Evolutionary conservation across 2,888 invertebrate species (phyloP), one percentile per base, ranked within the genome.

Genomic region (Pachymerium ferrugineum): DNA sequence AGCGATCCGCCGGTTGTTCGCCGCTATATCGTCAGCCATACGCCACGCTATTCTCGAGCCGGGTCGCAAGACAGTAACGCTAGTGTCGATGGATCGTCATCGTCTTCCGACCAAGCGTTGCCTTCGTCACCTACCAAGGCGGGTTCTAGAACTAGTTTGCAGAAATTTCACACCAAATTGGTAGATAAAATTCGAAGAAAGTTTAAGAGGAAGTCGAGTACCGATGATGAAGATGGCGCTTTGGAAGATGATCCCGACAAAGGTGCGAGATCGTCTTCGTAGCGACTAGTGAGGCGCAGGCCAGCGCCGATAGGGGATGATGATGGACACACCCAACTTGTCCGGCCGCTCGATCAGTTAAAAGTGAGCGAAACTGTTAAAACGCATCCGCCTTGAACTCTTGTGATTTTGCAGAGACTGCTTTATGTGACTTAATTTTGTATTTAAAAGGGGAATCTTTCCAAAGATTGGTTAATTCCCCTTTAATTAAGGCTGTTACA

Each of bases 121-220:
- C 30, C 75, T 70, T 5, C 75, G 75, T 25, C 75, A 77, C 6
- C 77, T 76, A 8, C 73, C 77, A 1, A 76, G 76, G 67, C 74
- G 76, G 86, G 86, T 62, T 87, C 86, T 74, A 78, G 78, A 73
- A 86, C 84, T 78, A 87, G 88, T 78, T 82, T 90, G 76, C 90
- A 90, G 83, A 91, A 91, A 85, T 91, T 91, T 83, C 91, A 91
- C 86, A 89, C 86, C 83, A 87, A 90, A 81, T 86, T 91, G 82
- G 88, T 92, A 82, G 90, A 91, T 84, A 90, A 90, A 83, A 83
- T 92, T 83, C 89, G 89, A 85, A 86, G 88, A 76, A 89, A 90
- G 77, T 84, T 91, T 80, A 87, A 88, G 78, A 87, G 83, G 78
- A 85, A 84, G 75, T 33, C 22, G 30, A 31, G 19, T 12, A 47